Conservation (phyloP, 2,797 vertebrate species). For the Tiaroga cobitis region DNA sequence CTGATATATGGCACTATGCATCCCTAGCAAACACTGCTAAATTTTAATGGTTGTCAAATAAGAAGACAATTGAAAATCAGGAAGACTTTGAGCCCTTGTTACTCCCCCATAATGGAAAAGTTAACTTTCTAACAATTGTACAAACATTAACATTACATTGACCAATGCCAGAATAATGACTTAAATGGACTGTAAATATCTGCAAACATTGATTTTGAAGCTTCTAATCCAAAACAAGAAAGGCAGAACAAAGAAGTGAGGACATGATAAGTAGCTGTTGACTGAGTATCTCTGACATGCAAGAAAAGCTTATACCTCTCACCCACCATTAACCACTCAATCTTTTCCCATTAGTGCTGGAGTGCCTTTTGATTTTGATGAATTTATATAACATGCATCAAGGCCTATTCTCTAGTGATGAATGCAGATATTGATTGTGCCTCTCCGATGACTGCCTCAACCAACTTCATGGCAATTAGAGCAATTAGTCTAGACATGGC, state of each 20-base stretch:
- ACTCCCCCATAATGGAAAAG: neutral
- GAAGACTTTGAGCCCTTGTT: neutral
- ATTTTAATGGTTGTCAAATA: neutral
- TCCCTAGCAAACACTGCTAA: neutral
- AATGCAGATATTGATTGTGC: slow-evolving; percentile 50
- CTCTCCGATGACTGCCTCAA: slow-evolving; percentile 15
- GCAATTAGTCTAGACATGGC: slow-evolving; percentile 36
- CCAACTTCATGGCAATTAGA: slow-evolving; percentile 36
- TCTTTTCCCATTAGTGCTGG: slow-evolving; percentile 29
- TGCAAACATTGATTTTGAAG: slow-evolving; percentile 18
- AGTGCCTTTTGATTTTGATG: slow-evolving; percentile 49
- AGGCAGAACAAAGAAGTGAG: slow-evolving; percentile 16
- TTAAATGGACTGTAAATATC: slow-evolving; percentile 12
- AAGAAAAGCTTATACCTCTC: slow-evolving; percentile 29
- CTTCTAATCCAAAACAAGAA: neutral
- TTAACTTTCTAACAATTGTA: neutral
- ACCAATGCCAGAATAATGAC: slow-evolving; percentile 21
- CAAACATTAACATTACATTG: neutral
- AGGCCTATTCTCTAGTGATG: slow-evolving; percentile 40
- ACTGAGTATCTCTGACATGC: slow-evolving; percentile 20
- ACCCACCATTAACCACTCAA: slow-evolving; percentile 23
- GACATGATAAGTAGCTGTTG: slow-evolving; percentile 36
- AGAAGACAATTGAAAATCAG: neutral
- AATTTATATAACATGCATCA: slow-evolving; percentile 49
- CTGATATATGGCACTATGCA: neutral